Percentiles rank a stretch among this genome's conserved stretches.
These are phyloP conservation scores for Pollenia angustigena DNA, from an alignment of 2,888 invertebrate genomes.

Conservation along the genomic window DNA sequence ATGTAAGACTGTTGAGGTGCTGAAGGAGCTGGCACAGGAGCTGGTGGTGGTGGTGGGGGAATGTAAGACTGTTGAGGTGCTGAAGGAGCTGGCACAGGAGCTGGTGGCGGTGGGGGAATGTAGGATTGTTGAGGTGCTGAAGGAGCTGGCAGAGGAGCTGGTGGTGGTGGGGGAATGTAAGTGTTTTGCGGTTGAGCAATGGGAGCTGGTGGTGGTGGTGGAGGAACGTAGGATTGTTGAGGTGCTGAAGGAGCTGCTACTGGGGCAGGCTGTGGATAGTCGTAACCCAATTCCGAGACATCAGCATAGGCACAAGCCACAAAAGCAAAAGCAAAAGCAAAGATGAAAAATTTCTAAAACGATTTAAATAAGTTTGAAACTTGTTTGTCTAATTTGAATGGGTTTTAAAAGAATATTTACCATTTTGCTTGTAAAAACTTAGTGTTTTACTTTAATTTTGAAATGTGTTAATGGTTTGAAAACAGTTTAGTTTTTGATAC, in stretches of 20 bases:
- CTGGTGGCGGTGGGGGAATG: constrained; percentile 46
- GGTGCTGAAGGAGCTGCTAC: constrained; percentile 19
- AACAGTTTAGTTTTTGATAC: constrained; percentile 36
- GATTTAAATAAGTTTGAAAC: background rate
- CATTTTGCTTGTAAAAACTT: constrained; percentile 41
- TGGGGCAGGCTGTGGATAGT: constrained; percentile 51
- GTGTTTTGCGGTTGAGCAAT: background rate
- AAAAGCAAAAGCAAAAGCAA: constrained; percentile 59
- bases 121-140: constrained; percentile 22
- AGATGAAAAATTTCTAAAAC: constrained; percentile 63
- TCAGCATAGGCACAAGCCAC: constrained; percentile 64
- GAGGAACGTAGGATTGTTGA: constrained; percentile 45
- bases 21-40: too few relatives aligned
- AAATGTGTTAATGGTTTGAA: constrained; percentile 31
- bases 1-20: too few relatives aligned
- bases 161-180: constrained; percentile 45
- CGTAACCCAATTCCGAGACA: constrained; percentile 69
- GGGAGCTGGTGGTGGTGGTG: constrained; percentile 32
- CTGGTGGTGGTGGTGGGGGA: too few relatives aligned
- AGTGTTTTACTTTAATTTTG: background rate
- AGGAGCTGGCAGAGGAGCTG: constrained; percentile 11
- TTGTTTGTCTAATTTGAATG: background rate
- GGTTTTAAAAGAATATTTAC: constrained; percentile 24
- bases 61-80: too few relatives aligned
- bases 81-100: too few relatives aligned